These are phyloP conservation scores for Drymodes brunneopygia DNA, from an alignment of 2,113 vertebrate species.

Conservation along the genomic window DNA sequence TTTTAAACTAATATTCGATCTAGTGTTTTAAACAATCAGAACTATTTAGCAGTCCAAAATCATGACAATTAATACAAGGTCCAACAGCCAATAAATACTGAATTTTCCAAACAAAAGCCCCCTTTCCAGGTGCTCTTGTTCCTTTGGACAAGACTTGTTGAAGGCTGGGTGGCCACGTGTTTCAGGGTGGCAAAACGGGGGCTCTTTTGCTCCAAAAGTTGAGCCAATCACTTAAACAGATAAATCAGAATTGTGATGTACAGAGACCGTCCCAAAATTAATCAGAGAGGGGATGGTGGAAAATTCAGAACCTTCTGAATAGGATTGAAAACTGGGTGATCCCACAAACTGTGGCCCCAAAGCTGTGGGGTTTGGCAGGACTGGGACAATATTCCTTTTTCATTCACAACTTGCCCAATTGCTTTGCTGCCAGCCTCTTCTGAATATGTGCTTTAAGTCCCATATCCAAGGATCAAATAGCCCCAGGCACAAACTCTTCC, in stretches of 20 bases:
- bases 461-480: not conserved
- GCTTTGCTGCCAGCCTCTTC: not conserved
- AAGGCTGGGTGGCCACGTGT: not conserved
- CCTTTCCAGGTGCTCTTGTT: not conserved
- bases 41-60: not conserved
- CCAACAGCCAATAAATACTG: not conserved
- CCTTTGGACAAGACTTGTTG: not conserved
- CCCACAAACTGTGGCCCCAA: accelerated
- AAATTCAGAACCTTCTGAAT: not conserved
- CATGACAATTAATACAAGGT: not conserved
- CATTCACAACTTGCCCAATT: not conserved
- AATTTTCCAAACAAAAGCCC: not conserved
- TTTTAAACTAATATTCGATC: not conserved
- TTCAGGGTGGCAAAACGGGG: not conserved
- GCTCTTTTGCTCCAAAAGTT: not conserved
- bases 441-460: not conserved
- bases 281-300: not conserved
- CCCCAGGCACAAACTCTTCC: not conserved
- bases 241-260: not conserved
- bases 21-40: not conserved
- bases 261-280: not conserved
- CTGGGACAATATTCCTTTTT: not conserved
- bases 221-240: not conserved
- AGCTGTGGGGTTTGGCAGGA: not conserved
- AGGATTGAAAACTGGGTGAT: not conserved